Evolutionary conservation across 2,888 invertebrate species (phyloP), one percentile per base, ranked within the genome.

Genomic region (Agrochola lychnidis): DNA sequence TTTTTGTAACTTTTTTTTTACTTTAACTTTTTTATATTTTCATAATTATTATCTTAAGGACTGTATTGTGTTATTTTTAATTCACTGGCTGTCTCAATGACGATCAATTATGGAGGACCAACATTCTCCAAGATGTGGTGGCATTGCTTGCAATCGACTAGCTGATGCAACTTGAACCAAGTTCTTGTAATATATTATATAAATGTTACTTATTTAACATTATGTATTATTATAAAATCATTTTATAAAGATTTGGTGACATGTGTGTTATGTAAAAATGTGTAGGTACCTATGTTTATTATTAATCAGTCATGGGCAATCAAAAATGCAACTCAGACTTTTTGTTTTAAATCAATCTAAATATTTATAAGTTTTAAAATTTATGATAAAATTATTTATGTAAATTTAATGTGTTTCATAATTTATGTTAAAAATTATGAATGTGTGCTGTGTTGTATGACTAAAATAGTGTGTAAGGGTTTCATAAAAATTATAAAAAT

Each of bases 151-250:
- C 88, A 85, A 90, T 83, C 70, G 85, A 86, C 91, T 93, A 93
- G 90, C 93, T 94, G 94, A 94, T 93, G 94, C 91, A 94, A 94
- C 83, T 64, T 75, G 70, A 68, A 72, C 70, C 62, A 82, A 80
- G 53, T 82, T 79, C 71, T 71, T 83, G 79, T 68, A 80, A 85
- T 70, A 59, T 70, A 71, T 89, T 82, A 83, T 40, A 72, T 72
- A 71, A 78, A 64, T 30, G 25, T 70, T 42, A 71, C 48, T 73
- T 78, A 74, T 79, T 82, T 76, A 76, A 83, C 73, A 72, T 53
- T 64, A 64, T 79, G 36, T 75, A 70, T 79, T 74, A 71, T 82
- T 70, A 74, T 68, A 82, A 82, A 72, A 78, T 45, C 0, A 48
- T 75, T 64, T 73, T 57, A 16, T 45, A 36, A 59, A 40, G 1